Base-by-base conservation (phyloP, 2,888 invertebrate species). In the Stenodera caucasica region DNA sequence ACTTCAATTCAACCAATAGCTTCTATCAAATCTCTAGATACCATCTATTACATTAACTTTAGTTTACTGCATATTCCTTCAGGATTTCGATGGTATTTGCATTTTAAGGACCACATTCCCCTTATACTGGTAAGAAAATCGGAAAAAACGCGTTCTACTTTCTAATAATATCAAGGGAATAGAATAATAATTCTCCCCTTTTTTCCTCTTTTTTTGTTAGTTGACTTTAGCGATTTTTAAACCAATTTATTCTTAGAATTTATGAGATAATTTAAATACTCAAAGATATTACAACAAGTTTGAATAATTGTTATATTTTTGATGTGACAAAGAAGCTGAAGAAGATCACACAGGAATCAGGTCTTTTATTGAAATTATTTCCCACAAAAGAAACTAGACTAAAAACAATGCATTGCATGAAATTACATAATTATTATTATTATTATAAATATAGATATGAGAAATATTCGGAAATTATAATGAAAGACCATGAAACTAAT, bases 11-110 rank as follows among this genome's bases (percentile, higher is more conserved):
- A 53, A 45, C 70, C 72, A 71, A 74, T 74, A 73, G 72, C 70
- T 67, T 65, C 68, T 69, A 62, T 66, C 45, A 45, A 45, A 11
- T 45, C 45, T 45, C 45, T 18, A 69, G 74, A 73, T 75, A 73
- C 70, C 68, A 74, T 74, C 73, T 74, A 73, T 74, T 70, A 73
- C 72, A 72, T 74, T 74, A 74, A 74, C 71, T 72, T 70, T 69
- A 70, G 72, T 73, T 74, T 72, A 73, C 73, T 73, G 72, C 72
- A 72, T 73, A 72, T 72, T 72, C 72, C 72, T 71, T 67, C 64
- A 69, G 72, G 72, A 72, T 70, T 70, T 67, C 69, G 65, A 65
- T 62, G 63, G 69, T 65, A 73, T 72, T 72, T 72, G 71, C 72
- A 73, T 73, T 72, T 72, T 70, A 70, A 72, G 70, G 67, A 63